phyloP scores from a whole-genome alignment of 2,113 vertebrate species.

The Pterophyllum scalare region DNA sequence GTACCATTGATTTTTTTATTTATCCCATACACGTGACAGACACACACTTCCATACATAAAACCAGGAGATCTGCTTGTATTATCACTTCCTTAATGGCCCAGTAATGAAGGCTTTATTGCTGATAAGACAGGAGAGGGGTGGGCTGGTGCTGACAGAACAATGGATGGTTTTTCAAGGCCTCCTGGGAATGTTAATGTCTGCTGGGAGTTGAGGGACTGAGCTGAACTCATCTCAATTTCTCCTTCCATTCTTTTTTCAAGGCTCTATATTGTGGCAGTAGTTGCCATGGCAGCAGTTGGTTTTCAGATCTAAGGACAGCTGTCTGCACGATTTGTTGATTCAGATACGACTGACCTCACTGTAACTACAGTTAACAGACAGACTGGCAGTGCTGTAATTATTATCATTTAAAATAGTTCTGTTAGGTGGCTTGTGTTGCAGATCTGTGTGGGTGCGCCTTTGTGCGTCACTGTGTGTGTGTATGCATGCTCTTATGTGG shows the following conservation, averaged over 20 bases:
- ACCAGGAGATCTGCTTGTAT: constrained; percentile 73
- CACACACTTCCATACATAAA: constrained; percentile 8
- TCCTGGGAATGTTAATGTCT: constrained; percentile 70
- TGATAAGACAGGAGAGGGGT: constrained; percentile 44
- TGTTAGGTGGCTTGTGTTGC: constrained; percentile 10
- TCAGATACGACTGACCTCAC: constrained; percentile 33
- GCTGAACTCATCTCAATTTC: constrained; percentile 71
- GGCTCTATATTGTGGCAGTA: constrained; percentile 64
- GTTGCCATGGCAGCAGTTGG: constrained; percentile 80
- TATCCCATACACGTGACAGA: constrained; percentile 18
- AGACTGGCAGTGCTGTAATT: neutral
- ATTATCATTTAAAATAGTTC: constrained; percentile 23
- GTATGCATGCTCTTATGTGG: constrained; percentile 49
- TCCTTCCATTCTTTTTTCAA: constrained; percentile 47
- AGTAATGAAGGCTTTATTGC: constrained; percentile 82
- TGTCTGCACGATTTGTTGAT: constrained; percentile 58
- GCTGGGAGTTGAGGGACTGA: constrained; percentile 65
- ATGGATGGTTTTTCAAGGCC: constrained; percentile 62
- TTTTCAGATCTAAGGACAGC: constrained; percentile 53
- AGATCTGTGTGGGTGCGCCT: constrained; percentile 22
- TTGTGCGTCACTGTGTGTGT: constrained; percentile 41
- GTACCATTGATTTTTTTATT: constrained; percentile 57
- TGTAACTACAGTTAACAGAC: constrained; percentile 14
- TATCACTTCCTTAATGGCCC: constrained; percentile 80
- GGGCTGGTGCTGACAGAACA: constrained; percentile 50